These are phyloP conservation scores for Falcunculus frontatus DNA, from an alignment of 2,113 vertebrate species.

Conservation along the genomic window DNA sequence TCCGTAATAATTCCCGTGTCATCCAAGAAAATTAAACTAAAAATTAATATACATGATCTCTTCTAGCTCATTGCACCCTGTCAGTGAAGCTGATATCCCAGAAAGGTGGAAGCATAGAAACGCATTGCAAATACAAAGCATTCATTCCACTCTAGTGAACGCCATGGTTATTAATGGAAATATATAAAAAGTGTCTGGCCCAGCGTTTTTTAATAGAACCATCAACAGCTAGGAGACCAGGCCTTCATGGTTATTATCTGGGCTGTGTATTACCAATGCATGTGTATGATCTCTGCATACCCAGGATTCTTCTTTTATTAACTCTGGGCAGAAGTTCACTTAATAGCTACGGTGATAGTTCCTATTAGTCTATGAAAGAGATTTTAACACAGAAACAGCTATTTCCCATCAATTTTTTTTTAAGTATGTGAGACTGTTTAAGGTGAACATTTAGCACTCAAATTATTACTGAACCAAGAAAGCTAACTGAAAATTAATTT, in stretches of 20 bases:
- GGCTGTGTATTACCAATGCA: neutral
- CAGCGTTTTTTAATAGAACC: neutral
- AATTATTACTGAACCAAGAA: neutral
- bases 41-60: neutral
- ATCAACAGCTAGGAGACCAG: neutral
- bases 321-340: neutral
- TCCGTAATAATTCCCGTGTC: neutral
- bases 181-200: neutral
- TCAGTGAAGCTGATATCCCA: neutral
- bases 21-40: neutral
- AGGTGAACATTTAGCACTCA: neutral
- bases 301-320: neutral
- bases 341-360: neutral
- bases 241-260: neutral
- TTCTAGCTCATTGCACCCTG: neutral
- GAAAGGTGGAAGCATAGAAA: neutral
- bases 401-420: neutral
- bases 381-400: neutral
- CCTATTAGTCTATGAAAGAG: neutral
- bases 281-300: neutral
- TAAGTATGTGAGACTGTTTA: neutral
- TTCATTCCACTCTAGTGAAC: neutral
- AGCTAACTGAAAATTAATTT: neutral
- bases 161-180: neutral
- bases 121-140: accelerated